Base-by-base conservation (phyloP, 2,888 invertebrate genomes). In the Crepidodera aurea region DNA sequence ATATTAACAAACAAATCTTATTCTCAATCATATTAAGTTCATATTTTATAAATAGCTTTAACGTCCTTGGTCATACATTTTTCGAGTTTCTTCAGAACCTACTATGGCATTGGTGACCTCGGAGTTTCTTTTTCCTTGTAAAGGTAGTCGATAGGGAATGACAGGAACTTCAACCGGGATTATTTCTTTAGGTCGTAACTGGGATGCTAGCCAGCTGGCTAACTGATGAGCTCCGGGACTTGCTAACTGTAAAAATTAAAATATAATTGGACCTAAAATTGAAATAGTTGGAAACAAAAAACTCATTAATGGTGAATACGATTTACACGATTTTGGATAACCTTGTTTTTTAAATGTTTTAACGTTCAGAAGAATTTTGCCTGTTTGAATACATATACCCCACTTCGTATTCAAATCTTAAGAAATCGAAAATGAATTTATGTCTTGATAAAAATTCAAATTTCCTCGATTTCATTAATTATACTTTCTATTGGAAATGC, bases 201-300 rank as follows among this genome's bases (percentile, higher is more conserved):
- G 76, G 2, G 74, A 72, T 2, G 75, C 73, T 42, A 78, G 53
- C 79, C 79, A 79, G 40, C 77, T 78, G 18, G 78, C 78, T 25
- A 79, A 66, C 62, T 79, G 79, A 51, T 78, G 79, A 4, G 76
- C 77, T 0, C 78, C 78, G 2, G 78, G 78, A 65, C 72, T 76
- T 1, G 75, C 65, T 64, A 67, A 73, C 72, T 71, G 46, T 18
- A 68, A 67, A 16, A 25, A 22, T 6, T 4, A 34, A 60, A 59
- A 46, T 22, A 34, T 44, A 27, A 44, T 34, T 19, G 25, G n/a
- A 18, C 27, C n/a, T 15, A 48, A 7, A 7, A 27, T 10, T 19
- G 27, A 27, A 27, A 6, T 27, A 6, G 7, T 27, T 7, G 27
- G 25, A 7, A 19, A 16, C 12, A n/a, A n/a, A n/a, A n/a, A n/a